Base-by-base conservation (phyloP, 1,140 invertebrate genomes). In the Samia ricini region DNA sequence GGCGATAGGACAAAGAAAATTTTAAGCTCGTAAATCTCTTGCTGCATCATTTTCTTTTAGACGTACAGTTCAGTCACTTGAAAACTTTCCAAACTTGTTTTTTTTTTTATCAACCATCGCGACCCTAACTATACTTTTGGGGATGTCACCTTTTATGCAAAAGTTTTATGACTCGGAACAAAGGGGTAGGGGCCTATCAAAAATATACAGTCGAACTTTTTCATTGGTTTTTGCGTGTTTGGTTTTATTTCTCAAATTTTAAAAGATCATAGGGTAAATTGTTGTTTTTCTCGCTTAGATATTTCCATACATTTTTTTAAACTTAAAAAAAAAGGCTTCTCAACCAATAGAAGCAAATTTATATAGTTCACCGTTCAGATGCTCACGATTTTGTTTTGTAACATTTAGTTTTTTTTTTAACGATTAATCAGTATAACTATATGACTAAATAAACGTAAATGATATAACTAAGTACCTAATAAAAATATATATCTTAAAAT, bases 121-220 rank as follows among this genome's bases (percentile, higher is more conserved):
- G 68, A 69, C 68, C 69, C 33, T 12, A 84, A 87, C 84, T 87
- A 85, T 83, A 74, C 76, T 71, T 12, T 15, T 61, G 64, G 73
- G 79, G 82, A 80, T 70, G 76, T 82, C 79, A 83, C 75, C 70
- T 83, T 68, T 69, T 77, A 78, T 81, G 83, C 71, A 74, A 79
- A 85, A 85, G 82, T 87, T 87, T 83, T 83, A 85, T 85, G 79
- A 78, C 54, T 64, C 74, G 81, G 81, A 87, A 85, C 74, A 81
- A 86, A 85, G 76, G 82, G 80, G 76, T 80, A 68, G 61, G n/a
- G 26, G 33, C 58, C 78, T 83, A 87, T 85, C 82, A 80, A 74
- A 76, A 79, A 80, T 81, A 76, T 73, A 79, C 68, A 74, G 78
- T 69, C 63, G 18, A 83, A 87, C 55, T 80, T 87, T 81, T 79